phyloP scores from a whole-genome alignment of 2,888 invertebrate species.

The Philonicus albiceps region DNA sequence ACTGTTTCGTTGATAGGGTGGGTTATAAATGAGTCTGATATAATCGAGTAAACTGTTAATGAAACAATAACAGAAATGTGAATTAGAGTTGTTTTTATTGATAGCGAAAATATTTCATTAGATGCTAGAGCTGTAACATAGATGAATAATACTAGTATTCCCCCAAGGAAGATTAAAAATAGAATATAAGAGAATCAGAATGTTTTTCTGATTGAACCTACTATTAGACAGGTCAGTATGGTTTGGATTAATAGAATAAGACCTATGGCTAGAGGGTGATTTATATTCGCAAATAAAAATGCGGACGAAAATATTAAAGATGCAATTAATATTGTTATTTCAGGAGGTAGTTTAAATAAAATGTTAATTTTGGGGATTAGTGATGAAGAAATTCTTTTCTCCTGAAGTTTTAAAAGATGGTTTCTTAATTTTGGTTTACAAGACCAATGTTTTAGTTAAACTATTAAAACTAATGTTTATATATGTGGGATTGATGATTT shows the following conservation, averaged over 20 bases:
- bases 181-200: conserved; percentile 71
- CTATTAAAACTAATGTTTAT: conserved; percentile 71
- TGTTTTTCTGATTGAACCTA: conserved; percentile 65
- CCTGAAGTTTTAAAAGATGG: conserved; percentile 69
- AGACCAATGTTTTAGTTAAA: conserved; percentile 74
- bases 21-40: no score
- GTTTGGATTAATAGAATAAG: conserved; percentile 67
- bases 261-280: conserved; percentile 67
- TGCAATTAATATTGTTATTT: conserved; percentile 57
- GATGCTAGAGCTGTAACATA: conserved; percentile 71
- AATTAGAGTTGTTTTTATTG: no score
- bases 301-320: no score
- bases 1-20: no score
- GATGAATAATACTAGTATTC: conserved; percentile 72
- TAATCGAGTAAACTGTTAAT: no score
- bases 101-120: conserved; percentile 68
- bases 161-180: conserved; percentile 71
- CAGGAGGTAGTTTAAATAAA: conserved; percentile 73
- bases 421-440: conserved; percentile 71
- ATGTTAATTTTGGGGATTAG: conserved; percentile 78
- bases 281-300: no score
- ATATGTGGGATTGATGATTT: conserved; percentile 57
- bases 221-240: conserved; percentile 63
- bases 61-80: no score
- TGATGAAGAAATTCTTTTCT: conserved; percentile 67